Conservation (phyloP, 2,888 invertebrate genomes). For the Ethmia dodecea region DNA sequence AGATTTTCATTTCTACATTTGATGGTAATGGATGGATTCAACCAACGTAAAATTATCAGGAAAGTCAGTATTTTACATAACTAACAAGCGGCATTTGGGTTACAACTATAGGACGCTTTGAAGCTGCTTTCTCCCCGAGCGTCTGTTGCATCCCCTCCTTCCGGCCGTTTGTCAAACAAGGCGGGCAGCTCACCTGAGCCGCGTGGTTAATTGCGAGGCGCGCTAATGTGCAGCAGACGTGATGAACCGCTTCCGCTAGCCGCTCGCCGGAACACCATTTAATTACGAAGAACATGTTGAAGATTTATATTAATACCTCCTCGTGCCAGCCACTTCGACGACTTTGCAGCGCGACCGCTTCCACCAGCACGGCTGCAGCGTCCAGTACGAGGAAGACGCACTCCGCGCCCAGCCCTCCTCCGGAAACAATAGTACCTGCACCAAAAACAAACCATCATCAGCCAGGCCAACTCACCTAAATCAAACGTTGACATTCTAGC, state of each 20-base stretch:
- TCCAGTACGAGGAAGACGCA: constrained; percentile 91
- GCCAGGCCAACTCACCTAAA: neutral
- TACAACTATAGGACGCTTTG: too few species aligned
- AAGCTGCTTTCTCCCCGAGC: neutral
- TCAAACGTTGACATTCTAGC: constrained; percentile 1
- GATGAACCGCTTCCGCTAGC: constrained; percentile 61
- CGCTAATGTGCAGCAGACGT: constrained; percentile 56
- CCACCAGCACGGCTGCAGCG: constrained; percentile 92
- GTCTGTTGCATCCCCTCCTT: constrained; percentile 16
- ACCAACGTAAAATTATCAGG: too few species aligned
- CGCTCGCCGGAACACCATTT: too few species aligned
- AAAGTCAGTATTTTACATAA: too few species aligned
- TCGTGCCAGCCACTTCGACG: constrained; percentile 88
- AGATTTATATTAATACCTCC: constrained; percentile 59
- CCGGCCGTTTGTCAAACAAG: constrained; percentile 62
- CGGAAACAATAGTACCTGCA: constrained; percentile 88
- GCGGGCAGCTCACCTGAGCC: constrained; percentile 53
- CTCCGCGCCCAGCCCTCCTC: constrained; percentile 94
- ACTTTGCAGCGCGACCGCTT: constrained; percentile 89
- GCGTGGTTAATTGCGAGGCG: constrained; percentile 62
- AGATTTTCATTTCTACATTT: too few species aligned
- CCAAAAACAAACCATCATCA: constrained; percentile 19
- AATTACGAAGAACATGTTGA: too few species aligned
- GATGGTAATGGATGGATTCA: too few species aligned
- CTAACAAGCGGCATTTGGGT: too few species aligned